A percentile compares a stretch with the other conserved stretches of the same genome.
Evolutionary conservation across 2,888 invertebrate genomes (phyloP).

Genomic region (Drosophila dives): DNA sequence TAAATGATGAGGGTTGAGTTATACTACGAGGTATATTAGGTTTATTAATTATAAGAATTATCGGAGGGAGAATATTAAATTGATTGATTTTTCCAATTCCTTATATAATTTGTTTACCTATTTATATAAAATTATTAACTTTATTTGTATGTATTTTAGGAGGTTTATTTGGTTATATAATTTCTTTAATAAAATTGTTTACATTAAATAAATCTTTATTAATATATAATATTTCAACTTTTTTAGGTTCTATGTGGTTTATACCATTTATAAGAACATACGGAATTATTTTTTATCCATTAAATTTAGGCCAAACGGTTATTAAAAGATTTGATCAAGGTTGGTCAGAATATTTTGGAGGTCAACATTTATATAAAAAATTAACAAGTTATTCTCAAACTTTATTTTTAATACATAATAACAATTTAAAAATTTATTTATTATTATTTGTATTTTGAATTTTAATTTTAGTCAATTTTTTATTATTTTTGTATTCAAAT

Average conservation of each 20-base stretch:
- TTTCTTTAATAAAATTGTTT: constrained; percentile 83
- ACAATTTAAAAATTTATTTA: constrained; percentile 86
- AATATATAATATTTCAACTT: constrained; percentile 82
- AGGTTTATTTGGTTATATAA: constrained; percentile 83
- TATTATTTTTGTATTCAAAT: no score
- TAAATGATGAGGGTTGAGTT: constrained; percentile 85
- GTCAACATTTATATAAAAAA: constrained; percentile 84
- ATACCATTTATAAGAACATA: constrained; percentile 76
- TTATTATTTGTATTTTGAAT: constrained; percentile 85
- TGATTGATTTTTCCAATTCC: constrained; percentile 87
- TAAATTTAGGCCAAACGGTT: constrained; percentile 85
- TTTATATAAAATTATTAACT: constrained; percentile 86
- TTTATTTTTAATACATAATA: constrained; percentile 82
- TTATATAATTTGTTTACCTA: constrained; percentile 86
- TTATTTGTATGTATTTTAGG: constrained; percentile 86
- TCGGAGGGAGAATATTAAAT: constrained; percentile 86
- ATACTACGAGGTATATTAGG: constrained; percentile 85
- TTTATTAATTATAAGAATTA: constrained; percentile 78
- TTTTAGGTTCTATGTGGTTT: constrained; percentile 86
- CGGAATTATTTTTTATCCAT: constrained; percentile 85
- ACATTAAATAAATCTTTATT: constrained; percentile 35
- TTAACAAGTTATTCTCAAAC: constrained; percentile 85
- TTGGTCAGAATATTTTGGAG: constrained; percentile 85
- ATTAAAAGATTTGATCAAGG: constrained; percentile 86
- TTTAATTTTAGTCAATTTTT: no score